Conservation (phyloP, 37 sponge, comb jelly and placozoan genomes). For the Ianthella basta region DNA sequence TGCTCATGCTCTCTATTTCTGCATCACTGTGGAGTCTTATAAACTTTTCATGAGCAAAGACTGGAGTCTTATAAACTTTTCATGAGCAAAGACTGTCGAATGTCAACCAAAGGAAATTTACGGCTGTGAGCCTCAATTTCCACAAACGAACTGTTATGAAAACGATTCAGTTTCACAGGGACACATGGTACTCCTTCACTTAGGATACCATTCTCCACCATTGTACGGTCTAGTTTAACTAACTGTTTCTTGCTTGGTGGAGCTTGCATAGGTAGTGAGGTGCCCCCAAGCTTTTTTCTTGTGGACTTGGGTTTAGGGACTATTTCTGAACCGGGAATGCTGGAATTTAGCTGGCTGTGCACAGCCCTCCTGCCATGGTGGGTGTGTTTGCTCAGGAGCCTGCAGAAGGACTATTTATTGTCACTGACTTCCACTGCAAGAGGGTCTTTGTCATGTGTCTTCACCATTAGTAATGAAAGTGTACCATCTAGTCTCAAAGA, state of each 20-base stretch:
- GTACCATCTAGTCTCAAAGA: too few species aligned
- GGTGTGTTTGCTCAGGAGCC: too few species aligned
- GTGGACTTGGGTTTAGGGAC: background rate
- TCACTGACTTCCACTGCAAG: too few species aligned
- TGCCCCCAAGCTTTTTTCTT: background rate
- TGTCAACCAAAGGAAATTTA: background rate
- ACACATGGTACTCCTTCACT: background rate
- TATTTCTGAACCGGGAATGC: background rate
- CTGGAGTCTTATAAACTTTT: background rate
- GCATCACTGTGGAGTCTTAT: background rate
- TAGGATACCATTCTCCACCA: background rate
- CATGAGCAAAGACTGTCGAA: background rate
- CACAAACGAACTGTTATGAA: background rate
- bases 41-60: background rate
- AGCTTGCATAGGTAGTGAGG: background rate
- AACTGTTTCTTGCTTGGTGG: background rate
- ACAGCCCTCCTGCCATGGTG: too few species aligned
- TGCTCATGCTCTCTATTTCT: background rate
- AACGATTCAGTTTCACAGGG: background rate
- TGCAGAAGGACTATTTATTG: too few species aligned
- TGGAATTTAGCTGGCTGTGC: too few species aligned
- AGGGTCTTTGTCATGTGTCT: too few species aligned
- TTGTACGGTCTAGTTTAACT: too few species aligned
- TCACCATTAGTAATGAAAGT: too few species aligned
- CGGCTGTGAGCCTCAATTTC: background rate